Conservation (phyloP, 2,797 vertebrate species). For the Poecile montanus region DNA sequence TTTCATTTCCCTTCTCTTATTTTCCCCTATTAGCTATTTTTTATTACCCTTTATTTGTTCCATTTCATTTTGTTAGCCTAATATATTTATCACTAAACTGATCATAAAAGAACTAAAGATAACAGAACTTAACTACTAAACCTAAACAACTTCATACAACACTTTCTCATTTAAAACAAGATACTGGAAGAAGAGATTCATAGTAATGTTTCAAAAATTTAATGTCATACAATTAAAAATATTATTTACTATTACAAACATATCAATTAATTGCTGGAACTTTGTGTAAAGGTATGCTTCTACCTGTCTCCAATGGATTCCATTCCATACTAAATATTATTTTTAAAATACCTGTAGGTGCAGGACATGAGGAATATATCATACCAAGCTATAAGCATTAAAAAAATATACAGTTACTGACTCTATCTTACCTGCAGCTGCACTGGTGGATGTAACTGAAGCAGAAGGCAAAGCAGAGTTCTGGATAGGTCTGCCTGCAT, state of each 20-base stretch:
- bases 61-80: not conserved
- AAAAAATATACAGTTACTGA: not conserved
- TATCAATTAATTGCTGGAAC: not conserved
- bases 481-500: slow-evolving; percentile 92
- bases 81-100: not conserved
- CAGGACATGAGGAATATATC: not conserved
- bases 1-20: not conserved
- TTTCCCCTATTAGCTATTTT: not conserved
- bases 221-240: not conserved
- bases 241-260: not conserved
- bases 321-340: not conserved
- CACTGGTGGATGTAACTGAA: slow-evolving; percentile 88
- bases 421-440: slow-evolving; percentile 85
- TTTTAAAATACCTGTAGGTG: not conserved
- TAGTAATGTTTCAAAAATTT: not conserved
- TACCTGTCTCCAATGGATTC: not conserved
- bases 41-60: not conserved
- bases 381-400: not conserved
- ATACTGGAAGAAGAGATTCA: not conserved
- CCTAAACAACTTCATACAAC: not conserved
- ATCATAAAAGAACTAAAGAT: not conserved
- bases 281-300: not conserved
- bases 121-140: not conserved
- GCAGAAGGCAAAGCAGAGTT: slow-evolving; percentile 92
- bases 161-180: not conserved